Percentiles rank a stretch among this genome's conserved stretches.
Evolutionary conservation across 2,113 vertebrate genomes (phyloP).

Genomic region (Antechinus flavipes): DNA sequence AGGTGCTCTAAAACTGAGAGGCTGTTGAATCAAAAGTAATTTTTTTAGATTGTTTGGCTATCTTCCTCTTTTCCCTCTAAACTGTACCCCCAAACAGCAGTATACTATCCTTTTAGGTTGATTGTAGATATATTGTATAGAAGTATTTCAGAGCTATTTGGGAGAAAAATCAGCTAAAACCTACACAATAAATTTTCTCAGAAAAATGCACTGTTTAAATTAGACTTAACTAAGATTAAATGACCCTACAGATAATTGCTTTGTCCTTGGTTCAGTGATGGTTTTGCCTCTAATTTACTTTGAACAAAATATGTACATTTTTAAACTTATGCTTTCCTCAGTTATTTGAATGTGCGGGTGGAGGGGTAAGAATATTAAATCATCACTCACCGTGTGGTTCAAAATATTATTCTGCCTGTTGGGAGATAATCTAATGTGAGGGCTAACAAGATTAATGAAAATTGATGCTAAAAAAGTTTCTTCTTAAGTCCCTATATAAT

Average conservation of each 20-base stretch:
- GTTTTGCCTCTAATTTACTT: background rate
- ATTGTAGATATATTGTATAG: background rate
- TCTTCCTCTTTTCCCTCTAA: background rate
- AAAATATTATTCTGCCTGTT: background rate
- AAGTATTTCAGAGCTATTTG: background rate
- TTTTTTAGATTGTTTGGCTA: background rate
- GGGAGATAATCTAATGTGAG: background rate
- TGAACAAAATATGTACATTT: background rate
- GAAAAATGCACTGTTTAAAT: background rate
- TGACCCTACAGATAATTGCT: too few species aligned
- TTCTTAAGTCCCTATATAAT: background rate
- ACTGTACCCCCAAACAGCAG: too few species aligned
- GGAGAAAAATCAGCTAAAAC: background rate
- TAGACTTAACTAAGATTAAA: background rate
- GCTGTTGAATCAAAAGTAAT: constrained; percentile 4
- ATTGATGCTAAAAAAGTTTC: background rate
- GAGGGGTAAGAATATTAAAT: background rate
- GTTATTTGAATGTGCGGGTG: background rate
- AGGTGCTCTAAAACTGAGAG: background rate
- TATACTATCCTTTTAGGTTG: background rate
- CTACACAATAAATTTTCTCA: background rate
- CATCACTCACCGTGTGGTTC: background rate
- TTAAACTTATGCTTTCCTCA: background rate
- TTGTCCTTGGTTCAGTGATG: background rate
- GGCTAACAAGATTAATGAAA: background rate